Percentiles rank a stretch among this genome's conserved stretches.
phyloP scores from a whole-genome alignment of 2,113 vertebrate genomes.

The Tetrax tetrax region DNA sequence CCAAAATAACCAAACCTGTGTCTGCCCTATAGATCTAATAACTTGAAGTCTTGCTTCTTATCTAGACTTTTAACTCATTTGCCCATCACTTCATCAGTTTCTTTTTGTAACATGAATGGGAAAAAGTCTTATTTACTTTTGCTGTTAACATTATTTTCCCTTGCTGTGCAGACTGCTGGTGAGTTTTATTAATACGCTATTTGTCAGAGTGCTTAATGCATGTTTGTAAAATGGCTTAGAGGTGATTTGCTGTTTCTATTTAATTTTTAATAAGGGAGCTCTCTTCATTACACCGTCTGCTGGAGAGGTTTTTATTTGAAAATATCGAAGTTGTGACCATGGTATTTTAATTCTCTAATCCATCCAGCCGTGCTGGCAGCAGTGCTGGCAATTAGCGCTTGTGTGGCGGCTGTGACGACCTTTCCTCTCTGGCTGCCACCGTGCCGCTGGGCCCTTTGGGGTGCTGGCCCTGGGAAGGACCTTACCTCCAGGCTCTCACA shows the following conservation, averaged over 20 bases:
- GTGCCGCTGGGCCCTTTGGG: accelerated
- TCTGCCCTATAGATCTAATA: not conserved
- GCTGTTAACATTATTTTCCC: not conserved
- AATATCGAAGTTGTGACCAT: not conserved
- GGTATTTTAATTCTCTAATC: not conserved
- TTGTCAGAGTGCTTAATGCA: not conserved
- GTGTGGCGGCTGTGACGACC: accelerated
- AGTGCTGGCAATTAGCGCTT: accelerated
- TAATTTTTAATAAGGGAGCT: conserved; percentile 61
- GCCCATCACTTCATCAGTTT: not conserved
- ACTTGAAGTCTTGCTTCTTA: not conserved
- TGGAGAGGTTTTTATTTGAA: not conserved
- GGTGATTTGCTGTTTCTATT: conserved; percentile 34
- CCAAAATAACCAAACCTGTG: not conserved
- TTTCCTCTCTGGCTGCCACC: not conserved
- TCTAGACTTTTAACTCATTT: not conserved
- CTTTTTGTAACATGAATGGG: not conserved
- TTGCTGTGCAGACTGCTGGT: not conserved
- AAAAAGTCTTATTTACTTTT: not conserved
- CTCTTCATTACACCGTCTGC: conserved; percentile 12
- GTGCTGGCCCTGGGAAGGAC: accelerated
- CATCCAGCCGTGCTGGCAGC: not conserved
- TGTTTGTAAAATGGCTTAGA: not conserved
- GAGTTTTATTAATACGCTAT: not conserved
- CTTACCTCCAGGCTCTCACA: not conserved